Evolutionary conservation across 2,888 invertebrate species (phyloP), one percentile per base, ranked within the genome.

Genomic region (Platerodrilus igneus): DNA sequence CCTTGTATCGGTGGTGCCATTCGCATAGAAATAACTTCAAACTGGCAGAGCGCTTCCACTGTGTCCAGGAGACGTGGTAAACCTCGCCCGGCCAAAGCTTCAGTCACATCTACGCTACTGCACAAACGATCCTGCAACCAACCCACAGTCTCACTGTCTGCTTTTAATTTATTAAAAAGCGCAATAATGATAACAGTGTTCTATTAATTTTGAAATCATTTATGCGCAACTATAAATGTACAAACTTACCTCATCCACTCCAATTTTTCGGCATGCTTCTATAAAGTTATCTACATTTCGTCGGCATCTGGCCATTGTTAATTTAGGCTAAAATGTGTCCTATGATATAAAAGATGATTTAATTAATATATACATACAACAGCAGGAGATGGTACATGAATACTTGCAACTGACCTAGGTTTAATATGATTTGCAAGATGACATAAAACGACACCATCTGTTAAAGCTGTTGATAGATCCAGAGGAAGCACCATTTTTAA

Each of bases 271-370:
- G 69, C 94, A 95, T 13, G 94, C 94, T 62, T 93, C 92, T 55
- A 95, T 71, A 63, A 95, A 95, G 71, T 94, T 94, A 66, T 95
- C 94, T 16, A 95, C 93, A 67, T 95, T 95, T 60, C 90, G 77
- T 58, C 93, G 78, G 73, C 93, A 93, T 57, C 94, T 81, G 23
- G 94, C 91, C 83, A 91, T 86, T n/a, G 93, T 89, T 53, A 95
- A 69, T 69, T 93, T 93, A 20, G 93, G 92, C 93, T 94, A 71
- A 22, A 78, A 78, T n/a, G n/a, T n/a, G n/a, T n/a, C n/a, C n/a
- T n/a, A n/a, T n/a, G n/a, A 40, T 52, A 54, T 45, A 37, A 15
- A 33, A 45, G 26, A 9, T 14, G 29, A 16, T 7, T 14, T 7
- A 35, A 17, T 20, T 27, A 34, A 23, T 34, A 20, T 17, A 29